Evolutionary conservation across 2,797 vertebrate genomes (phyloP).

Genomic region (Melanotaenia nigrans): DNA sequence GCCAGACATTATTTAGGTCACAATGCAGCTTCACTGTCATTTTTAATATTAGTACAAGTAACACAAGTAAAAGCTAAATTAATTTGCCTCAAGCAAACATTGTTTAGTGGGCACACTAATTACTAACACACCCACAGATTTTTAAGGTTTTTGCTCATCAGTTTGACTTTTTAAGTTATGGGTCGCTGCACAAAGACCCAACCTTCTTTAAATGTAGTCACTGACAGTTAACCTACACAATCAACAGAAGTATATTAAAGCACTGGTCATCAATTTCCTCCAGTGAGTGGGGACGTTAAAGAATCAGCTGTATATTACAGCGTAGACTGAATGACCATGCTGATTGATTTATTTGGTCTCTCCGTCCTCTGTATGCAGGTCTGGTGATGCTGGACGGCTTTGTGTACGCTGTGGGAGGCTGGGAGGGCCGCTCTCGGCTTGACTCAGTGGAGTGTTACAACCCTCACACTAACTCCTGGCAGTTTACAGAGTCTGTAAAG

Average conservation of each 20-base stretch:
- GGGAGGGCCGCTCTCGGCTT: constrained; percentile 84
- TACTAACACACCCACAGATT: too few relatives aligned
- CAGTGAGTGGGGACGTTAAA: not conserved
- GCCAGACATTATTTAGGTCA: not conserved
- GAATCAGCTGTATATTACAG: not conserved
- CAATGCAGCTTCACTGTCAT: not conserved
- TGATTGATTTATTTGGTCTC: not conserved
- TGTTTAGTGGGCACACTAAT: too few relatives aligned
- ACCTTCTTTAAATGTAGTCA: not conserved
- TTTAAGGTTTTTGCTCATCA: not conserved
- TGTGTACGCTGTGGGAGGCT: constrained; percentile 86
- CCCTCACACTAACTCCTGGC: constrained; percentile 84
- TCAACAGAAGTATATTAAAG: not conserved
- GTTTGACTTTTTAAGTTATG: not conserved
- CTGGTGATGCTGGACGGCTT: constrained; percentile 86
- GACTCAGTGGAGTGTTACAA: constrained; percentile 87
- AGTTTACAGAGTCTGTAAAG: constrained; percentile 84
- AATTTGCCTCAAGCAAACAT: too few relatives aligned
- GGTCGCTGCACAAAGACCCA: not conserved
- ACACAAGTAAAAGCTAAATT: too few relatives aligned
- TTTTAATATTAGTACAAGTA: not conserved
- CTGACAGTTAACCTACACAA: not conserved
- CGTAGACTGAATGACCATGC: rapidly evolving
- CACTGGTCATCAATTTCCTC: not conserved
- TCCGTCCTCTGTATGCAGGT: constrained; percentile 55